phyloP scores from a whole-genome alignment of 2,113 vertebrate genomes.

The Pagrus major region DNA sequence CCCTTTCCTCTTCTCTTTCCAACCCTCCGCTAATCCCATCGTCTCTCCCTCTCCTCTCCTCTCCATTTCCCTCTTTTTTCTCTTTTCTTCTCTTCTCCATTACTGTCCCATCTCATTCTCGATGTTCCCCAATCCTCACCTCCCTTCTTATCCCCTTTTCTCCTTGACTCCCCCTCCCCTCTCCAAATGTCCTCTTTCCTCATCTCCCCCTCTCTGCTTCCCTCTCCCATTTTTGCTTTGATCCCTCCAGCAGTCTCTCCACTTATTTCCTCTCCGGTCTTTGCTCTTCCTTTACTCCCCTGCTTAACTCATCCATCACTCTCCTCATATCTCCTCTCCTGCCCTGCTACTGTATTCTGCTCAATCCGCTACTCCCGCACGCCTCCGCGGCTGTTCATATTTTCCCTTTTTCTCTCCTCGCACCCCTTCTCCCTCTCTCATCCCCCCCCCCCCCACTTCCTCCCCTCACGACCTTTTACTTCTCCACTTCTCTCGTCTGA shows the following conservation, averaged over 20 bases:
- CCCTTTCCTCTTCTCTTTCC: slow-evolving; percentile 47
- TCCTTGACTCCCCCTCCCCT: slow-evolving; percentile 54
- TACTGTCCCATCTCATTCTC: slow-evolving; percentile 53
- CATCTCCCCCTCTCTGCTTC: slow-evolving; percentile 25
- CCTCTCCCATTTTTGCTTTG: slow-evolving; percentile 42
- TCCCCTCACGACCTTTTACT: slow-evolving; percentile 20
- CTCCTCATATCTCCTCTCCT: not conserved
- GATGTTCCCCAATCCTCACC: slow-evolving; percentile 52
- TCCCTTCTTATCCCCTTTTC: slow-evolving; percentile 53
- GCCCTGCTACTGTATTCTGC: slow-evolving; percentile 1
- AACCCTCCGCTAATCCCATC: slow-evolving; percentile 68
- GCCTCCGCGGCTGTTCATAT: not conserved
- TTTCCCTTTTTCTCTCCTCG: not conserved
- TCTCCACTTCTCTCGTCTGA: slow-evolving; percentile 33
- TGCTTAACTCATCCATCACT: slow-evolving; percentile 8
- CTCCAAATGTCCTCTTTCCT: slow-evolving; percentile 34
- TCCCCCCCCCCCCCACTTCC: slow-evolving; percentile 3
- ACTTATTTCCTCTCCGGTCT: slow-evolving; percentile 28
- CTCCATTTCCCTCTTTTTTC: slow-evolving; percentile 26
- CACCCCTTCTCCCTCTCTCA: slow-evolving; percentile 3
- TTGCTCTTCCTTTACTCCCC: slow-evolving; percentile 24
- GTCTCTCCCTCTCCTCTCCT: slow-evolving; percentile 29
- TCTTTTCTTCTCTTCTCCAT: slow-evolving; percentile 50
- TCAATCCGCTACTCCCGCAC: slow-evolving; percentile 4
- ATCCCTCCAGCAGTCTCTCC: slow-evolving; percentile 35